Percentiles rank a stretch among this genome's conserved stretches.
Conservation (phyloP, 2,888 invertebrate genomes). For the Parthenolecanium corni region DNA sequence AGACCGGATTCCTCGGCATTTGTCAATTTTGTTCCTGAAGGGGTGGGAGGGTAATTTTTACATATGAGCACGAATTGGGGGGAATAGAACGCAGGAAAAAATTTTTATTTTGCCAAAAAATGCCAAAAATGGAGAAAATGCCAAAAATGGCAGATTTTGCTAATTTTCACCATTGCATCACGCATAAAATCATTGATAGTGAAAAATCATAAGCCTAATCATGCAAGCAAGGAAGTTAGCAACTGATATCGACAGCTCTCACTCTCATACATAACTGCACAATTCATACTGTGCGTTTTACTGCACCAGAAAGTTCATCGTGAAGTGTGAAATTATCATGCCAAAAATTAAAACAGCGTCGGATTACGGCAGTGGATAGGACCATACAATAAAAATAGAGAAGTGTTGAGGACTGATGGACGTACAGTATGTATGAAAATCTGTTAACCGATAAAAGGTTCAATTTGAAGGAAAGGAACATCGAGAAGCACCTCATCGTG, state of each 20-base stretch:
- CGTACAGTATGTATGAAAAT: neutral
- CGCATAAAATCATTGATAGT: neutral
- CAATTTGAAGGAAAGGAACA: no score
- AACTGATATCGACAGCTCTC: neutral
- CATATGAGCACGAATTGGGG: neutral
- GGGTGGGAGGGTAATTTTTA: neutral
- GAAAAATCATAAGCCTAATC: neutral
- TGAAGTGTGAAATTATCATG: conserved; percentile 1
- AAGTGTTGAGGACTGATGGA: neutral
- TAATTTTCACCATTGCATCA: neutral
- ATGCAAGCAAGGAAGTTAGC: neutral
- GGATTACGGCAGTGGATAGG: neutral
- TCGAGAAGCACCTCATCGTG: no score
- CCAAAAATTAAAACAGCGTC: neutral
- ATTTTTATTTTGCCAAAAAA: neutral
- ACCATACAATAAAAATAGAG: neutral
- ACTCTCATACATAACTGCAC: neutral
- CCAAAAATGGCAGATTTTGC: neutral
- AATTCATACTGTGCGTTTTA: conserved; percentile 1
- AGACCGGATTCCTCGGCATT: conserved; percentile 8
- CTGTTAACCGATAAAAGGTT: no score
- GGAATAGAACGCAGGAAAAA: neutral
- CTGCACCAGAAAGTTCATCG: neutral
- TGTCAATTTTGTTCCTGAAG: neutral
- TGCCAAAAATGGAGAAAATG: neutral